Evolutionary conservation across 2,113 vertebrate genomes (phyloP).

Genomic region (Gavia stellata): DNA sequence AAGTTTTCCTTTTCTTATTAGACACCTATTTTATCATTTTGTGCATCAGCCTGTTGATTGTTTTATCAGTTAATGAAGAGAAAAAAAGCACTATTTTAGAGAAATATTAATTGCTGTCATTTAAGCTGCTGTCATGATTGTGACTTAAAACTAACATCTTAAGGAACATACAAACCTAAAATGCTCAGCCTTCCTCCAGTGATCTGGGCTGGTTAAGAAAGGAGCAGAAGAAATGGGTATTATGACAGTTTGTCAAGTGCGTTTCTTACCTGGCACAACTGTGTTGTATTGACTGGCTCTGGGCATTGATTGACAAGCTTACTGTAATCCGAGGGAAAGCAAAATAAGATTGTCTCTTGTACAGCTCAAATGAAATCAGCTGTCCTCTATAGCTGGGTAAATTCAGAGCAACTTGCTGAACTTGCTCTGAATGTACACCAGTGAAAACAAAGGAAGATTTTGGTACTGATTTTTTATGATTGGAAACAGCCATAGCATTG

Average conservation of each 20-base stretch:
- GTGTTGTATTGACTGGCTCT: neutral
- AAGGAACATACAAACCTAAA: neutral
- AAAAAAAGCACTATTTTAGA: conserved; percentile 29
- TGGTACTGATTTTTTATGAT: neutral
- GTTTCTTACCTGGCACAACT: neutral
- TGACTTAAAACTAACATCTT: conserved; percentile 41
- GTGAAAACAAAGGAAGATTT: neutral
- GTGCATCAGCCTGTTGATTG: conserved; percentile 38
- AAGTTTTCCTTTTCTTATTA: neutral
- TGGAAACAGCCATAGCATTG: neutral
- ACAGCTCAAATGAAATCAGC: conserved; percentile 1
- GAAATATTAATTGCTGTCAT: conserved; percentile 52
- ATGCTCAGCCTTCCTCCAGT: neutral
- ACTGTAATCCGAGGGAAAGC: neutral
- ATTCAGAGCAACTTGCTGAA: conserved; percentile 5
- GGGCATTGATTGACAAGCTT: conserved; percentile 6
- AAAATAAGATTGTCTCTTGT: conserved; percentile 5
- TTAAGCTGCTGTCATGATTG: conserved; percentile 1
- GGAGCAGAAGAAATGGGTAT: neutral
- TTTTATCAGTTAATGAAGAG: conserved; percentile 39
- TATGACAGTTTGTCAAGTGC: neutral
- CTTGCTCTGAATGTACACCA: neutral
- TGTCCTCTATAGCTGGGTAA: neutral
- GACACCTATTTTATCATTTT: neutral
- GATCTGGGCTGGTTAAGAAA: neutral